A percentile compares a stretch with the other conserved stretches of the same genome.
Evolutionary conservation across 2,797 vertebrate genomes (phyloP).

Genomic region (Acanthis flammea): DNA sequence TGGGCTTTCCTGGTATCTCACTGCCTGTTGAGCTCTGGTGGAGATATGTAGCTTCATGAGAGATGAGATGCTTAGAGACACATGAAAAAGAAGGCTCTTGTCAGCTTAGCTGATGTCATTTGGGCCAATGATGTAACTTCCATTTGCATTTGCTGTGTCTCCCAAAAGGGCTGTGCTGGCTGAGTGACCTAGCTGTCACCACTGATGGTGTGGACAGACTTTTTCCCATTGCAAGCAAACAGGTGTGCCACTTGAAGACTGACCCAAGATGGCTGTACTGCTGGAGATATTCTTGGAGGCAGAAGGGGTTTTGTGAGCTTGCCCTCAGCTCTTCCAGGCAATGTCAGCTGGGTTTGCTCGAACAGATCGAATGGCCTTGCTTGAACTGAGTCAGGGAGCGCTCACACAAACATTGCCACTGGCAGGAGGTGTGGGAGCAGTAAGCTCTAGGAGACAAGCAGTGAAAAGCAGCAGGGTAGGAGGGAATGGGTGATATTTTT

Average conservation of each 20-base stretch:
- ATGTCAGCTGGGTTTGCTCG: background rate
- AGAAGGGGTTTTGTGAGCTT: background rate
- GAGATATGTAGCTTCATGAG: background rate
- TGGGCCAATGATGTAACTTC: background rate
- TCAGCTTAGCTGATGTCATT: background rate
- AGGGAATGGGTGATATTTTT: slow-evolving; percentile 9
- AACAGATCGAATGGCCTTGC: background rate
- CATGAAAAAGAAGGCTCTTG: background rate
- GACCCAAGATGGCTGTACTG: background rate
- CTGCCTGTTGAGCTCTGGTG: background rate
- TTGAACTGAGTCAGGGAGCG: background rate
- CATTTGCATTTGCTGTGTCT: background rate
- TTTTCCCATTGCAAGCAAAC: background rate
- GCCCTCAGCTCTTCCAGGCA: background rate
- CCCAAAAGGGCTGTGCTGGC: background rate
- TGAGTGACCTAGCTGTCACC: background rate
- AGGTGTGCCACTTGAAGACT: background rate
- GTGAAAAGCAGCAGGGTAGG: slow-evolving; percentile 8
- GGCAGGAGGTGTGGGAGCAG: background rate
- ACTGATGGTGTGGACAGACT: background rate
- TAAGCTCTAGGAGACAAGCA: background rate
- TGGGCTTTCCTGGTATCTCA: background rate
- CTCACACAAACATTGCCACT: background rate
- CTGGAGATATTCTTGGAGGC: background rate
- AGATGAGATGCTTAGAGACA: background rate